Evolutionary conservation across 2,797 vertebrate species (phyloP).

Genomic region (Novumbra hubbsi): DNA sequence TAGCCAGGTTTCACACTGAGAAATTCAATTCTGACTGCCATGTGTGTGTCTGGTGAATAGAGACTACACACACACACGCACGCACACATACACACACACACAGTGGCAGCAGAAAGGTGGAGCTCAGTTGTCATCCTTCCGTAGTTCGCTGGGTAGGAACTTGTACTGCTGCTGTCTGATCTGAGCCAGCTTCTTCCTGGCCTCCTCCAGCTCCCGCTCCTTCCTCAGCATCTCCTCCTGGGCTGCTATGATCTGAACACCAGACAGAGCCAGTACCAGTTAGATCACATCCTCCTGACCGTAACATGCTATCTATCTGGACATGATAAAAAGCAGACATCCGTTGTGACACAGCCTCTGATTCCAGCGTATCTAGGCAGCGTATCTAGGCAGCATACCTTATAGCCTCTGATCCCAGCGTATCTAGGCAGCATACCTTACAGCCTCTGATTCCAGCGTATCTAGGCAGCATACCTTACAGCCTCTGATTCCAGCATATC

Average conservation of each 20-base stretch:
- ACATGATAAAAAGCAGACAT: background rate
- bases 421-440: background rate
- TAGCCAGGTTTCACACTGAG: constrained; percentile 26
- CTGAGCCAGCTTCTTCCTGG: constrained; percentile 95
- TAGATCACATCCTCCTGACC: background rate
- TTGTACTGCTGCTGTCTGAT: constrained; percentile 99
- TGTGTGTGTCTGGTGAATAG: constrained; percentile 19
- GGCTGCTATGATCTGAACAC: constrained; percentile 90
- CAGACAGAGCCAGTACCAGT: background rate
- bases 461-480: background rate
- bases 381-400: background rate
- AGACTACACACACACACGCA: background rate
- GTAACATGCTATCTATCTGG: background rate
- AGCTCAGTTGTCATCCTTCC: constrained; percentile 89
- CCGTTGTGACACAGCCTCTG: background rate
- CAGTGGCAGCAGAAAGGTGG: background rate
- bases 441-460: background rate
- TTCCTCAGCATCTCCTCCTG: constrained; percentile 99
- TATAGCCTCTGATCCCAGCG: background rate
- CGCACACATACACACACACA: background rate
- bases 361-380: background rate
- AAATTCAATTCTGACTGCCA: constrained; percentile 24
- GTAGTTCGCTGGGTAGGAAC: constrained; percentile 92
- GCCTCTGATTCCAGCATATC: too few species aligned
- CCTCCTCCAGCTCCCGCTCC: constrained; percentile 95